phyloP scores from a whole-genome alignment of 2,797 vertebrate genomes.

The Cyprinodon diabolis region DNA sequence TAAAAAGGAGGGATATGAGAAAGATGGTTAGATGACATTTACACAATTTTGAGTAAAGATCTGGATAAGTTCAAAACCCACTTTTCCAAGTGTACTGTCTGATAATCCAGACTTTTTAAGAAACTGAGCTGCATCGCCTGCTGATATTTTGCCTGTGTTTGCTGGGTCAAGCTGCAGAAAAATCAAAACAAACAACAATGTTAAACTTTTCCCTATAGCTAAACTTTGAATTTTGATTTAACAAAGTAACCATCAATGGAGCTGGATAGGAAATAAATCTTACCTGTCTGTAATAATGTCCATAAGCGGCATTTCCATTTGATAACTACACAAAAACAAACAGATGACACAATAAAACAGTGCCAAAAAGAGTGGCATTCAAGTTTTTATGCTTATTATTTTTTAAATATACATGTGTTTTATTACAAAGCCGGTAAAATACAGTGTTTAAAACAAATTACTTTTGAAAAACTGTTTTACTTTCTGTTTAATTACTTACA shows the following conservation, averaged over 20 bases:
- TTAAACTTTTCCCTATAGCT: neutral
- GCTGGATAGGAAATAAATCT: slow-evolving; percentile 10
- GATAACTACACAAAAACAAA: slow-evolving; percentile 81
- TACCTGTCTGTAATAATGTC: slow-evolving; percentile 94
- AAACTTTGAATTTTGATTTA: neutral
- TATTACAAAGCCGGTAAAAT: neutral
- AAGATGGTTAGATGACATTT: neutral
- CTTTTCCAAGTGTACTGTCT: slow-evolving; percentile 90
- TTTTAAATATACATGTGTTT: neutral
- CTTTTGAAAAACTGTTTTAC: neutral
- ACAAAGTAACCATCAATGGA: neutral
- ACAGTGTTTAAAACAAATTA: neutral
- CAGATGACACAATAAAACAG: neutral
- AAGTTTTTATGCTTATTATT: too few relatives aligned
- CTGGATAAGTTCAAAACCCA: slow-evolving; percentile 54
- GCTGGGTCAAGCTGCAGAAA: slow-evolving; percentile 88
- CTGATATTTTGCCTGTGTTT: slow-evolving; percentile 89
- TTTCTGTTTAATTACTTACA: neutral
- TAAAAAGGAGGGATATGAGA: slow-evolving; percentile 48
- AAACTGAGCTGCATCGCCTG: slow-evolving; percentile 92
- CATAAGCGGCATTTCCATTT: slow-evolving; percentile 90
- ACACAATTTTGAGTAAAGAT: neutral
- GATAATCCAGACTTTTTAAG: slow-evolving; percentile 94
- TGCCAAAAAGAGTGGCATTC: too few relatives aligned
- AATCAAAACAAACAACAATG: neutral